phyloP scores from a whole-genome alignment of 1,140 invertebrate genomes.

The Nebria ingens region DNA sequence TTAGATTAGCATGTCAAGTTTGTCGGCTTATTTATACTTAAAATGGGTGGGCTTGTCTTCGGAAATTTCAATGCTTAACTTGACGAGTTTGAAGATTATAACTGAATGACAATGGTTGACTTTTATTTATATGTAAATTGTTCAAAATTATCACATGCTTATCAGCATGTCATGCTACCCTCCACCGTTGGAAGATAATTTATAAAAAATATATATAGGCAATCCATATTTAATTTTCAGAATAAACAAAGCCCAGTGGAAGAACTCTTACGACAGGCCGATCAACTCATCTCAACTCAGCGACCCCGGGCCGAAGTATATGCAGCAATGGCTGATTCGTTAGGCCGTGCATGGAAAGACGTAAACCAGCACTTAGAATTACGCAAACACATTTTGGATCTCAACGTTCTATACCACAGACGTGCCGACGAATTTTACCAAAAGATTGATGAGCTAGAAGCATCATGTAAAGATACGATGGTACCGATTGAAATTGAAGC shows the following conservation, averaged over 20 bases:
- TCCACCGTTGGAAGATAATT: no score
- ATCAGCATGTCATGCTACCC: no score
- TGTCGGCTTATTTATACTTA: no score
- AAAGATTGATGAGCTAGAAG: constrained; percentile 56
- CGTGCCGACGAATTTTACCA: constrained; percentile 57
- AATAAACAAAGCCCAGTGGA: constrained; percentile 85
- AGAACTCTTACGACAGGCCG: constrained; percentile 75
- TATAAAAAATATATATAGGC: no score
- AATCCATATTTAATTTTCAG: no score
- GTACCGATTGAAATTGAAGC: constrained; percentile 57
- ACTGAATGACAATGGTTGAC: no score
- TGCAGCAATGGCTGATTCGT: constrained; percentile 81
- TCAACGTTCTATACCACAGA: constrained; percentile 63
- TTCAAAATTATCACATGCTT: no score
- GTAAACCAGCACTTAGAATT: constrained; percentile 70
- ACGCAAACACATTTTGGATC: constrained; percentile 64
- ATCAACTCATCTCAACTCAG: constrained; percentile 70
- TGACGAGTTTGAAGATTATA: no score
- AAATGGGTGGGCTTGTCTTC: no score
- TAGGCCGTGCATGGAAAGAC: constrained; percentile 80
- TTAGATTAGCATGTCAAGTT: no score
- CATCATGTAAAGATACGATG: constrained; percentile 49
- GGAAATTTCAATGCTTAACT: no score
- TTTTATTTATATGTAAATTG: no score
- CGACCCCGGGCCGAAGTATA: constrained; percentile 70